Percentiles rank a stretch among this genome's conserved stretches.
phyloP scores from a whole-genome alignment of 2,888 invertebrate species.

The Trachelus stipa region DNA sequence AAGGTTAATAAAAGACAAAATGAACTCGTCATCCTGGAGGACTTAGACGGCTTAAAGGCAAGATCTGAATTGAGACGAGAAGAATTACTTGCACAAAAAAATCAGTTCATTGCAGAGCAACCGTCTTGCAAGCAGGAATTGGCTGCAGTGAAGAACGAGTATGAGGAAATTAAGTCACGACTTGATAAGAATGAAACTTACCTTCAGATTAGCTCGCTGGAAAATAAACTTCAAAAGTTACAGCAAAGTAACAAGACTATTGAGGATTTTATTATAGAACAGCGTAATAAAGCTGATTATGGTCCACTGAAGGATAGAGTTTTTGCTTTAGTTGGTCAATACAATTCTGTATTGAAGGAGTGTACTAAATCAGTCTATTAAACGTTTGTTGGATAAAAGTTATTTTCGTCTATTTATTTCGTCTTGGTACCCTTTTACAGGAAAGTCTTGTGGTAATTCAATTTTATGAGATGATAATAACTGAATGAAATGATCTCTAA shows the following conservation, averaged over 20 bases:
- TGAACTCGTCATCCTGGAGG: conserved; percentile 73
- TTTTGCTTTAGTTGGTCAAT: conserved; percentile 69
- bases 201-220: conserved; percentile 75
- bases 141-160: conserved; percentile 68
- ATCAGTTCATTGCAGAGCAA: conserved; percentile 68
- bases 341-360: conserved; percentile 70
- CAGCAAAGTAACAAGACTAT: conserved; percentile 77
- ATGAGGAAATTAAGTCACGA: conserved; percentile 69
- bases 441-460: conserved; percentile 55
- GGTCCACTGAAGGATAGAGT: conserved; percentile 73
- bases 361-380: conserved; percentile 45
- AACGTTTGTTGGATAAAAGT: conserved; percentile 5
- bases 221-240: conserved; percentile 76
- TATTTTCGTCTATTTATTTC: conserved; percentile 45
- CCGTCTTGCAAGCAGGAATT: conserved; percentile 69
- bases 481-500: conserved; percentile 54
- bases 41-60: conserved; percentile 72
- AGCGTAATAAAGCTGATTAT: conserved; percentile 77
- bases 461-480: conserved; percentile 61
- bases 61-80: conserved; percentile 72
- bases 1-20: conserved; percentile 76
- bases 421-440: conserved; percentile 58
- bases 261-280: conserved; percentile 76
- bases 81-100: conserved; percentile 69
- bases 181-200: conserved; percentile 80